Conservation (phyloP, 2,113 vertebrate species). For the Lampris megalopsis region DNA sequence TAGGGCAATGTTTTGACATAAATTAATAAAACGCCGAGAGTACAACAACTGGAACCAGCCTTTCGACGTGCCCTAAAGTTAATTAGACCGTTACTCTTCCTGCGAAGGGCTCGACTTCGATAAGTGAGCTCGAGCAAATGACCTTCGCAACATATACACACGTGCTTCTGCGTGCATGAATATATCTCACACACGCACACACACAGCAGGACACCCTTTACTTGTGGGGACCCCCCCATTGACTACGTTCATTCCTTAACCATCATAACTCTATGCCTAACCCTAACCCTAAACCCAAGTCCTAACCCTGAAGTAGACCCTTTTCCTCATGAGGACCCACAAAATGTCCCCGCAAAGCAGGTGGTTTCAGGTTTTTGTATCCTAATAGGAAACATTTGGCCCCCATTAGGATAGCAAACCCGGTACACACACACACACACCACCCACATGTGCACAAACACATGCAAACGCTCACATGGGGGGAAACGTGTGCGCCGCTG, state of each 20-base stretch:
- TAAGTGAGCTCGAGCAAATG: background rate
- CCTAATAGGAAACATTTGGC: too few relatives aligned
- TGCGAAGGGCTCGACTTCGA: background rate
- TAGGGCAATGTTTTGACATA: constrained; percentile 33
- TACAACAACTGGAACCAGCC: constrained; percentile 10
- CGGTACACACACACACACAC: background rate
- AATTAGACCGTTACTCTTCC: background rate
- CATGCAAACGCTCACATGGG: constrained; percentile 56
- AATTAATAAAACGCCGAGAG: constrained; percentile 45
- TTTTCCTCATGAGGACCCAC: too few relatives aligned
- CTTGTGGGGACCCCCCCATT: too few relatives aligned
- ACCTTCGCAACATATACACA: background rate
- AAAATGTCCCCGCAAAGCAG: too few relatives aligned
- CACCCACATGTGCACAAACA: constrained; percentile 61
- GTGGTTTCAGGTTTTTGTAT: too few relatives aligned
- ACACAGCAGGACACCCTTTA: background rate
- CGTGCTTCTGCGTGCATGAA: background rate
- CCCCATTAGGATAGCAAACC: too few relatives aligned
- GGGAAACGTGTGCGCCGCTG: constrained; percentile 56
- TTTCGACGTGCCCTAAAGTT: background rate
- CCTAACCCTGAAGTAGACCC: too few relatives aligned
- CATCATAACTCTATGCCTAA: too few relatives aligned
- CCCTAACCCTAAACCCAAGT: too few relatives aligned
- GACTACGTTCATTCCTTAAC: background rate
- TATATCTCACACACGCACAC: constrained; percentile 3